These are phyloP conservation scores for Epinotia nisella DNA, from an alignment of 2,888 invertebrate genomes.

Conservation along the genomic window DNA sequence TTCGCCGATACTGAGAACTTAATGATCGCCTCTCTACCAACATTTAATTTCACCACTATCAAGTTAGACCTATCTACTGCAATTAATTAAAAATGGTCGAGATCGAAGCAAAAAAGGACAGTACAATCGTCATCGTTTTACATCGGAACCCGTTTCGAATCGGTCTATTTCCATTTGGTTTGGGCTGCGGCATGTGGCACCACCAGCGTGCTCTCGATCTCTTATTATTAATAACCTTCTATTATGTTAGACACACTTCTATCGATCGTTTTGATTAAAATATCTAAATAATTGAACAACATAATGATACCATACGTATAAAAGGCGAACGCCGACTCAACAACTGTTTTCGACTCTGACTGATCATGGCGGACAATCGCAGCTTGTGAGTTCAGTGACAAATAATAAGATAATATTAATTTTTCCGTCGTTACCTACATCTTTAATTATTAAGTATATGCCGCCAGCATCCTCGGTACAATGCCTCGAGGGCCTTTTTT, in stretches of 20 bases:
- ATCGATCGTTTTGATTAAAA: slow-evolving; percentile 83
- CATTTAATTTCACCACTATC: background rate
- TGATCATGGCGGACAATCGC: background rate
- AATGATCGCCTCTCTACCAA: too few species aligned
- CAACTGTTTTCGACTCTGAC: slow-evolving; percentile 41
- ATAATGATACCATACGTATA: slow-evolving; percentile 65
- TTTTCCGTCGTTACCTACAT: background rate
- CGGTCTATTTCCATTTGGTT: slow-evolving; percentile 77
- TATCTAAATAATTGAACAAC: slow-evolving; percentile 78
- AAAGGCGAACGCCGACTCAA: slow-evolving; percentile 50
- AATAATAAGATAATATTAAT: background rate
- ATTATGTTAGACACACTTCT: slow-evolving; percentile 75
- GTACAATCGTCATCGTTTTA: slow-evolving; percentile 71
- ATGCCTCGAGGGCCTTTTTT: too few species aligned
- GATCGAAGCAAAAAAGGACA: slow-evolving; percentile 70
- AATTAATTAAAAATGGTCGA: slow-evolving; percentile 69
- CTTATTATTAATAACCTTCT: slow-evolving; percentile 83
- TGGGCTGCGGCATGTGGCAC: slow-evolving; percentile 81
- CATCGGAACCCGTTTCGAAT: slow-evolving; percentile 78
- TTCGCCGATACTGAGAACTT: too few species aligned
- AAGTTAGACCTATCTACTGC: slow-evolving; percentile 50
- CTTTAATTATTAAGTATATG: background rate
- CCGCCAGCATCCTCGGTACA: too few species aligned
- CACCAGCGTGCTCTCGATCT: slow-evolving; percentile 66
- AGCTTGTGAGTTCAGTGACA: background rate